Evolutionary conservation across 2,888 invertebrate genomes (phyloP).

Genomic region (Leucania comma): DNA sequence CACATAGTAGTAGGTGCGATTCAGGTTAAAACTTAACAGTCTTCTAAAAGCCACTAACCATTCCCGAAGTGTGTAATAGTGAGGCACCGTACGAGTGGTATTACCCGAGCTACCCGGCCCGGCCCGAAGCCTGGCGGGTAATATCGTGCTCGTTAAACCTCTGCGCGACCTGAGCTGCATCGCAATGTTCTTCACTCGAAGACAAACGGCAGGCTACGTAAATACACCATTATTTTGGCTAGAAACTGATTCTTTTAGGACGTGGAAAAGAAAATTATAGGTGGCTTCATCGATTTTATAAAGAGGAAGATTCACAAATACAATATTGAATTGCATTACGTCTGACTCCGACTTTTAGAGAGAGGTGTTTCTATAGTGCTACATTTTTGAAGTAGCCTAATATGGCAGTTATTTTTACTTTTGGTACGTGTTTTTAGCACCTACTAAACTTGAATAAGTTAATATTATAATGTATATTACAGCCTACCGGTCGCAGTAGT

Average conservation of each 20-base stretch:
- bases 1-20: background rate
- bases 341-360: no score
- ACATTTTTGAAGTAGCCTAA: background rate
- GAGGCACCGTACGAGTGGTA: constrained; percentile 18
- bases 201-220: constrained; percentile 28
- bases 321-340: no score
- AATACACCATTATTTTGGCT: constrained; percentile 18
- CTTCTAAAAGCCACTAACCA: constrained; percentile 18
- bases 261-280: background rate
- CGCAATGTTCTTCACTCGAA: constrained; percentile 36
- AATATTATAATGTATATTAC: background rate
- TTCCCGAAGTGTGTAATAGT: constrained; percentile 25
- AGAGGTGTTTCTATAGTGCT: background rate
- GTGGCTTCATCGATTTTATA: background rate
- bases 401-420: background rate
- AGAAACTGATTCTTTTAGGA: constrained; percentile 27
- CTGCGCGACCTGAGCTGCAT: constrained; percentile 46
- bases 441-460: constrained; percentile 2
- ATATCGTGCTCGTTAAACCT: constrained; percentile 55
- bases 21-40: constrained; percentile 6
- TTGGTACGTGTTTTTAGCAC: background rate
- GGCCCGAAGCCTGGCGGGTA: constrained; percentile 21
- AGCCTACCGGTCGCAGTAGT: background rate
- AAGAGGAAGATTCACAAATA: background rate
- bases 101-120: background rate